These are phyloP conservation scores for Eumerus sabulonum DNA, from an alignment of 2,888 invertebrate genomes.

Conservation along the genomic window DNA sequence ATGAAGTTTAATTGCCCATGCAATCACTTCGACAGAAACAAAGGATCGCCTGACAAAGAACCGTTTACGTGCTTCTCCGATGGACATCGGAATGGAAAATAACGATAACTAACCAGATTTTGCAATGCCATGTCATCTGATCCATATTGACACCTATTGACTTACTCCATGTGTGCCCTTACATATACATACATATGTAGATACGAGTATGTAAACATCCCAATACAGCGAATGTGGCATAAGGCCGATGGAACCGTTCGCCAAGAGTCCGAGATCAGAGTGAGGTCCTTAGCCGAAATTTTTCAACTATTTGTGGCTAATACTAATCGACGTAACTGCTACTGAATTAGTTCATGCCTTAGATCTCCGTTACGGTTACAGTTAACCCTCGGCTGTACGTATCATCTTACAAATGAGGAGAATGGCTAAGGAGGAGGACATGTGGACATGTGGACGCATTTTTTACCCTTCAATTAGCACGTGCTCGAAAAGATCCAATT, in stretches of 20 bases:
- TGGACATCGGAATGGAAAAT: conserved; percentile 59
- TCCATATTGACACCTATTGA: conserved; percentile 65
- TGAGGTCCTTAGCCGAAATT: conserved; percentile 35
- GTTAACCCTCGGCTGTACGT: conserved; percentile 47
- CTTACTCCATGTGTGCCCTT: conserved; percentile 51
- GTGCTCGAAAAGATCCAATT: conserved; percentile 47
- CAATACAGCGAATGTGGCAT: conserved; percentile 45
- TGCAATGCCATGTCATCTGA: conserved; percentile 56
- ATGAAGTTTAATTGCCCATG: conserved; percentile 61
- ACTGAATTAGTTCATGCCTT: conserved; percentile 63
- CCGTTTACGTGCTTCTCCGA: conserved; percentile 36
- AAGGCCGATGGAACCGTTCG: conserved; percentile 37
- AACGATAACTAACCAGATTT: conserved; percentile 11
- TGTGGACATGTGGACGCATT: conserved; percentile 40
- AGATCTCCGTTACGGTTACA: conserved; percentile 60
- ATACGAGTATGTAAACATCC: conserved; percentile 3
- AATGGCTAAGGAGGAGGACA: conserved; percentile 31
- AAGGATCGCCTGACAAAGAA: conserved; percentile 54
- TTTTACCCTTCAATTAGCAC: conserved; percentile 62
- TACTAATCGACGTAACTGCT: conserved; percentile 68
- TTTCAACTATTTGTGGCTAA: conserved; percentile 59
- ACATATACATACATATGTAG: too few relatives aligned
- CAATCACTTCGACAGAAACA: conserved; percentile 20
- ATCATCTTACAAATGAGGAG: conserved; percentile 43
- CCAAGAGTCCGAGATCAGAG: conserved; percentile 5